phyloP scores from a whole-genome alignment of 2,888 invertebrate genomes.

The Eupithecia insigniata region DNA sequence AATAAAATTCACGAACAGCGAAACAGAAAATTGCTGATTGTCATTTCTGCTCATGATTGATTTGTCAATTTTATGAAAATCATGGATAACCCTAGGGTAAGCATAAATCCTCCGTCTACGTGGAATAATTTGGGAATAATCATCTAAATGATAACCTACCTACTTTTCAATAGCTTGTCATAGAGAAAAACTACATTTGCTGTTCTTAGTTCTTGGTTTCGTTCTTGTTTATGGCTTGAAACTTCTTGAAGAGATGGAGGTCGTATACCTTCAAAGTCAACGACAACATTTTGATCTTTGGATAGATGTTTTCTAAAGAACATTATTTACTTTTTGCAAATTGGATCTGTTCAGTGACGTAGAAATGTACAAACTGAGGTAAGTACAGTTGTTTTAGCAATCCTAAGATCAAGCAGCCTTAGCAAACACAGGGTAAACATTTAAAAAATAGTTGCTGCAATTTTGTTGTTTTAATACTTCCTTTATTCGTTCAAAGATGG shows the following conservation, averaged over 20 bases:
- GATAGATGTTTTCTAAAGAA: background rate
- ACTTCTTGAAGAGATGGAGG: background rate
- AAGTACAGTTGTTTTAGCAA: no score
- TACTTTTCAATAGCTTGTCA: background rate
- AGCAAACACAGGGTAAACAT: no score
- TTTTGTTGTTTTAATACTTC: background rate
- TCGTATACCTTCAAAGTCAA: background rate
- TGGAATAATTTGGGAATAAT: no score
- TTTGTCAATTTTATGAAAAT: constrained; percentile 1
- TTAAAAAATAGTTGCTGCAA: no score
- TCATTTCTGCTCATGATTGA: background rate
- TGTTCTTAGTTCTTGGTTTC: background rate
- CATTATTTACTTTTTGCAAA: no score
- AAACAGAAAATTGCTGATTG: constrained; percentile 32
- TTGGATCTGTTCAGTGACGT: no score
- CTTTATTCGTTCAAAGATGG: constrained; percentile 22
- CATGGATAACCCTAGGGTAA: no score
- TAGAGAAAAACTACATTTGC: background rate
- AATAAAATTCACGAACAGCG: constrained; percentile 43
- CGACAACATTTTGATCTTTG: background rate
- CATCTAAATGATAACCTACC: no score
- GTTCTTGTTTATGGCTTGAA: background rate
- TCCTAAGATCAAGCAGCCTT: no score
- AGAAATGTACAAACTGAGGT: no score
- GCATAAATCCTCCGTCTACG: no score